Percentiles rank a stretch among this genome's conserved stretches.
phyloP scores from a whole-genome alignment of 2,888 invertebrate species.

The Chydorus sphaericus region DNA sequence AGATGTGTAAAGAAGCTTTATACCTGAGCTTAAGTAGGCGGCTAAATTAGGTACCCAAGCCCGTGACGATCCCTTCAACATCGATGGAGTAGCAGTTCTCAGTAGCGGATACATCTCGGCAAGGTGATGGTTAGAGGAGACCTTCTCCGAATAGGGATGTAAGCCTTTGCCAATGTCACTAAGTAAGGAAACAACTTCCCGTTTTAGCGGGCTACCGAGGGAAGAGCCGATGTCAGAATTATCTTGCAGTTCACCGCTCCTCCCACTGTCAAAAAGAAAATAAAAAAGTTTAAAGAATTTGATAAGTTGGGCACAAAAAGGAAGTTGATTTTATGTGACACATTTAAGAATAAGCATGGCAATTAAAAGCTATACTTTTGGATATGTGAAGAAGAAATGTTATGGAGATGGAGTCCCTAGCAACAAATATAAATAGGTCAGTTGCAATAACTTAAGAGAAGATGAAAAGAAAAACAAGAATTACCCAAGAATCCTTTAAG shows the following conservation, averaged over 20 bases:
- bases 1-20: too few relatives aligned
- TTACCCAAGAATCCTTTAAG: too few relatives aligned
- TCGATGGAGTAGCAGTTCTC: neutral
- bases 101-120: too few relatives aligned
- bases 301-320: neutral
- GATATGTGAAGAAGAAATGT: slow-evolving; percentile 4
- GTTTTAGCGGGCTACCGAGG: slow-evolving; percentile 8
- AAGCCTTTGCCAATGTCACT: slow-evolving; percentile 10
- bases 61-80: neutral
- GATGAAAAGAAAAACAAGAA: too few relatives aligned
- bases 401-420: slow-evolving; percentile 8
- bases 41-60: neutral
- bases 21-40: neutral
- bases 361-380: neutral
- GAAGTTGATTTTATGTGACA: too few relatives aligned
- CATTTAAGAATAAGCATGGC: too few relatives aligned
- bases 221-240: slow-evolving; percentile 3
- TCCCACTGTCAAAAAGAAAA: neutral
- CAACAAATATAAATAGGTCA: too few relatives aligned
- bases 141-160: too few relatives aligned
- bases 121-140: too few relatives aligned
- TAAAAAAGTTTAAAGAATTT: neutral
- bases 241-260: slow-evolving; percentile 3
- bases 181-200: slow-evolving; percentile 10
- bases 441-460: too few relatives aligned